These are phyloP conservation scores for Falco columbarius DNA, from an alignment of 2,797 vertebrate species.

Conservation along the genomic window DNA sequence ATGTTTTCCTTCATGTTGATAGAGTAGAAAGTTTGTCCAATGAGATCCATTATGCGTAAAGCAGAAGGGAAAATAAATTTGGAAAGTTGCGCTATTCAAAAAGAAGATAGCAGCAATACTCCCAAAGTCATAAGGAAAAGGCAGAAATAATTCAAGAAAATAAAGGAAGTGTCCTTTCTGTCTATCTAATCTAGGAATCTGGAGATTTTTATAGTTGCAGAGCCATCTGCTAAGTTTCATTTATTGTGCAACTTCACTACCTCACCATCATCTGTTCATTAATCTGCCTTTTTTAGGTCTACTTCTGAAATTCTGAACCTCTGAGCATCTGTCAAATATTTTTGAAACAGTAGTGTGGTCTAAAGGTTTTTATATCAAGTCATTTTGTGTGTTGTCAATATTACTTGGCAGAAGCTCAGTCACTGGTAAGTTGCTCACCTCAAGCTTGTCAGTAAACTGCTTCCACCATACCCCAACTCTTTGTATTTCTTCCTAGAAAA, in stretches of 20 bases:
- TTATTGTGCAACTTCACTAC: conserved; percentile 52
- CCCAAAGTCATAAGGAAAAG: conserved; percentile 21
- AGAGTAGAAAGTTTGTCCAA: conserved; percentile 48
- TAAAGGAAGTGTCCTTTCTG: conserved; percentile 37
- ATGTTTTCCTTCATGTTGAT: conserved; percentile 52
- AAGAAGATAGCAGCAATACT: background rate
- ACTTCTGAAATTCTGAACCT: conserved; percentile 24
- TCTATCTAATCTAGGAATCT: conserved; percentile 15
- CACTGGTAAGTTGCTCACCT: background rate
- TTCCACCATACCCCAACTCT: background rate
- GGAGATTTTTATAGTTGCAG: conserved; percentile 52
- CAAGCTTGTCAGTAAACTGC: background rate
- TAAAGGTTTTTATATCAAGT: background rate
- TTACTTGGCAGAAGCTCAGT: background rate
- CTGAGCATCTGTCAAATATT: conserved; percentile 46
- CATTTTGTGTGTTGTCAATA: rapidly evolving
- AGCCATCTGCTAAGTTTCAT: conserved; percentile 64
- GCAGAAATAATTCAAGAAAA: conserved; percentile 53
- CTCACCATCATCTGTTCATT: conserved; percentile 43
- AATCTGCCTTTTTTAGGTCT: conserved; percentile 56
- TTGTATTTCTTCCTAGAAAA: background rate
- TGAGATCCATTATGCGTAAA: conserved; percentile 59
- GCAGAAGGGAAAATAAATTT: conserved; percentile 58
- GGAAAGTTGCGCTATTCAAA: conserved; percentile 34
- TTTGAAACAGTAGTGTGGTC: background rate